Evolutionary conservation across 2,797 vertebrate species (phyloP).

Genomic region (Psittacula echo): DNA sequence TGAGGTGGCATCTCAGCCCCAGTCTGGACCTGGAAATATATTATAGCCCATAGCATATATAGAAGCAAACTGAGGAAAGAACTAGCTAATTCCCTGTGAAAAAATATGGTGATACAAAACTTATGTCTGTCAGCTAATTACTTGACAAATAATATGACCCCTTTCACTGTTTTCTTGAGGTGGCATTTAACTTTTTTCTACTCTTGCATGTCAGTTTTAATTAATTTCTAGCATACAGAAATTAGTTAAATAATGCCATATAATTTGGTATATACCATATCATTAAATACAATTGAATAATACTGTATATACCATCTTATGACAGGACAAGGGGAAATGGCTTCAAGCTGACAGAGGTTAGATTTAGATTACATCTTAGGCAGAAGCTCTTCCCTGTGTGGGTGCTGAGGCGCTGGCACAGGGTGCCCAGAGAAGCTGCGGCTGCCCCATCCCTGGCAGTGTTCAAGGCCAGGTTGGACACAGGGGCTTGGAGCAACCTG

Average conservation of each 20-base stretch:
- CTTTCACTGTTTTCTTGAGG: neutral
- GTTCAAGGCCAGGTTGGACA: too few species aligned
- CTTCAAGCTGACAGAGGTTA: neutral
- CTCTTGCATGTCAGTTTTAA: neutral
- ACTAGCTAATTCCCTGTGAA: neutral
- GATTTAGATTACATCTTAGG: neutral
- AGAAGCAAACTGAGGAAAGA: neutral
- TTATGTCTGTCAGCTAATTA: neutral
- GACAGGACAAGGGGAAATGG: neutral
- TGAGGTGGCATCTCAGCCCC: rapidly evolving
- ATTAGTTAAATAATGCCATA: neutral
- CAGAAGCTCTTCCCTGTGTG: neutral
- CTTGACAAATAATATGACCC: neutral
- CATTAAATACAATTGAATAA: neutral
- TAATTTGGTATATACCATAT: neutral
- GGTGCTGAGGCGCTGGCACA: neutral
- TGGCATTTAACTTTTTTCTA: neutral
- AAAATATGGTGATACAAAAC: neutral
- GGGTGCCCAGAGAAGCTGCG: too few species aligned
- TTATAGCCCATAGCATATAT: neutral
- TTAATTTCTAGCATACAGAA: neutral
- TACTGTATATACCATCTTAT: neutral
- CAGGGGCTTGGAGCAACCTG: neutral
- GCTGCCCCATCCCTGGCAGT: too few species aligned
- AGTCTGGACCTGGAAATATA: neutral